phyloP scores from a whole-genome alignment of 2,888 invertebrate genomes.

The Gastrophysa polygoni region DNA sequence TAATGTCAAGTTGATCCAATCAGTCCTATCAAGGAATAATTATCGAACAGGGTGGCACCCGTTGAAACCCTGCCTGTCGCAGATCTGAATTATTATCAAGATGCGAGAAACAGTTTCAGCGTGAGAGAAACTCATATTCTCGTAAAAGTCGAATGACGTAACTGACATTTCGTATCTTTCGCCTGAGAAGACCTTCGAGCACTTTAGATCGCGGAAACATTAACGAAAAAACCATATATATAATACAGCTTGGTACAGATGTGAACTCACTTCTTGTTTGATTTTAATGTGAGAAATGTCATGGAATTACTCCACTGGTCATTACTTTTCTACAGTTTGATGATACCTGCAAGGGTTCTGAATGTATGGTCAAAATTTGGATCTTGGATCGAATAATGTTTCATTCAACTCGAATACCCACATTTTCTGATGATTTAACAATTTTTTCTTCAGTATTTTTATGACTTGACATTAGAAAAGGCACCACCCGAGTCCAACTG shows the following conservation, averaged over 20 bases:
- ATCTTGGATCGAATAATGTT: no score
- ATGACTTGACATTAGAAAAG: background rate
- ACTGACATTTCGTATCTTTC: conserved; percentile 43
- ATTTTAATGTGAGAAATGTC: no score
- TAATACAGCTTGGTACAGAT: background rate
- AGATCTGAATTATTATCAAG: conserved; percentile 20
- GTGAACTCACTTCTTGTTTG: background rate
- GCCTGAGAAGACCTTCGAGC: conserved; percentile 32
- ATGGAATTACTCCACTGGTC: no score
- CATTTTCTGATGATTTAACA: no score
- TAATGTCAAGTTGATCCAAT: no score
- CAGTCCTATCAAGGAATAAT: background rate
- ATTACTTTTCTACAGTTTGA: no score
- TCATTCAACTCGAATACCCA: no score
- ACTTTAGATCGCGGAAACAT: conserved; percentile 4
- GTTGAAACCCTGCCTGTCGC: conserved; percentile 11
- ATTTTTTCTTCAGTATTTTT: no score
- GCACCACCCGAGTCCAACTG: background rate
- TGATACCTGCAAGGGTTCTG: no score
- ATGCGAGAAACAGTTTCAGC: conserved; percentile 16
- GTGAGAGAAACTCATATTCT: conserved; percentile 21
- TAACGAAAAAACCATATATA: background rate
- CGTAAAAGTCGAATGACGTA: conserved; percentile 38
- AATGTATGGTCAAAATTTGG: no score
- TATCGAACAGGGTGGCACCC: background rate